A percentile compares a stretch with the other conserved stretches of the same genome.
phyloP scores from a whole-genome alignment of 1,140 invertebrate genomes.

The Xylocopa sonorina region DNA sequence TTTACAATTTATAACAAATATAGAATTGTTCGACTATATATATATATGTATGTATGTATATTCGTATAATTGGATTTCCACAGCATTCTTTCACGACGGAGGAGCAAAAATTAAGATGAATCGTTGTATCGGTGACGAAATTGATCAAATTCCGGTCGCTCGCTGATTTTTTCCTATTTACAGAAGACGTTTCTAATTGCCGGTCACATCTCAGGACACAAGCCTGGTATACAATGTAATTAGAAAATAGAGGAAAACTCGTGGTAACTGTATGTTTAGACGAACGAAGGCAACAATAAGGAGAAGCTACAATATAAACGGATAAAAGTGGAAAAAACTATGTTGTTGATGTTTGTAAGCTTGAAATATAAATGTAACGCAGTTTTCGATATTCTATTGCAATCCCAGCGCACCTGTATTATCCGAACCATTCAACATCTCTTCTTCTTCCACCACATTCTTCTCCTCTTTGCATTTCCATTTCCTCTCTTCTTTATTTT shows the following conservation, averaged over 20 bases:
- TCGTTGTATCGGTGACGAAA: neutral
- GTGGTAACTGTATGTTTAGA: slow-evolving; percentile 46
- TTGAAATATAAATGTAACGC: slow-evolving; percentile 80
- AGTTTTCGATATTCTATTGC: slow-evolving; percentile 69
- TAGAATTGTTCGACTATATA: slow-evolving; percentile 4
- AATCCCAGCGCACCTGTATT: slow-evolving; percentile 33
- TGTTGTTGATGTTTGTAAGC: slow-evolving; percentile 80
- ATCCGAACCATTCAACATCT: neutral
- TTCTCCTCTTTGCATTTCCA: slow-evolving; percentile 3
- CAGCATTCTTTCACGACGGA: neutral
- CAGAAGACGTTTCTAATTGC: neutral
- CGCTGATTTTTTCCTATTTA: neutral
- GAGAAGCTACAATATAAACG: slow-evolving; percentile 38
- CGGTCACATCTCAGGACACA: slow-evolving; percentile 64
- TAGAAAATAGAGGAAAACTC: slow-evolving; percentile 54
- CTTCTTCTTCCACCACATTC: neutral
- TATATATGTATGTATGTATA: neutral
- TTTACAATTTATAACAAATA: slow-evolving; percentile 18
- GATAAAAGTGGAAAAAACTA: slow-evolving; percentile 65
- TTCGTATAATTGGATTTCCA: neutral
- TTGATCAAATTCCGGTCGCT: neutral
- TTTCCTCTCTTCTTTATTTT: neutral
- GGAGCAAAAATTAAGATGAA: neutral
- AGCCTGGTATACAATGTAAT: slow-evolving; percentile 54
- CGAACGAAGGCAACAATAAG: slow-evolving; percentile 50